Base-by-base conservation (phyloP, 2,797 vertebrate genomes). In the Podargus strigoides region DNA sequence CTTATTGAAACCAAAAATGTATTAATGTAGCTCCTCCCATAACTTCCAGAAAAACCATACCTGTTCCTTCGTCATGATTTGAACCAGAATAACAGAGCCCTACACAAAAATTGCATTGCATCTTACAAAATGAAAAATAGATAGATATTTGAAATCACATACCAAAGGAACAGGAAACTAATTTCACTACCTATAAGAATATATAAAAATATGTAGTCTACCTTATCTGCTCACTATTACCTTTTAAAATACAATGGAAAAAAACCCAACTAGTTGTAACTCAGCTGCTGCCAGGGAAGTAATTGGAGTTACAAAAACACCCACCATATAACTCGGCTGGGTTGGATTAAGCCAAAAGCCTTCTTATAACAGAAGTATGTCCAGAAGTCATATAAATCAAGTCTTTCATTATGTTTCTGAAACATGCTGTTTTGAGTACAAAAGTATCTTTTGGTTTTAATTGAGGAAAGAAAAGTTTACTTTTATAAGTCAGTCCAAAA, bases 371-470 rank as follows among this genome's bases (percentile, higher is more conserved):
- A 81, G 73, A 89, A 93, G 27, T 28, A 50, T 26, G 44, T 60
- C 76, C 91, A 88, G n/a, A 73, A 92, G n/a, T 81, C 68, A 63
- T 5, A 93, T 28, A 67, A 86, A 86, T 86, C 82, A 89, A 88
- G 16, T 4, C 55, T 82, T 86, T 79, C 67, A 55, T 92, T 81
- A 32, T 49, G 18, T 73, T 88, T 49, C 70, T 88, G 50, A 21
- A 88, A 36, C 19, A 79, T 26, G 32, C 62, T 83, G 85, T 21
- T 94, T 91, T 89, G 36, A 84, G 91, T 63, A 86, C 50, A 84
- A 93, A 94, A 76, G 26, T 13, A 64, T 44, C 26, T 90, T 88
- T 93, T 73, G 73, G 44, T 69, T 94, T 92, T 89, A 94, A 89
- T 2, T 67, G 77, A 76, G 53, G 52, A 69, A 81, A 83, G 26